Evolutionary conservation across 1,140 invertebrate genomes (phyloP), one percentile per base, ranked within the genome.

Genomic region (Drosophila parvula): DNA sequence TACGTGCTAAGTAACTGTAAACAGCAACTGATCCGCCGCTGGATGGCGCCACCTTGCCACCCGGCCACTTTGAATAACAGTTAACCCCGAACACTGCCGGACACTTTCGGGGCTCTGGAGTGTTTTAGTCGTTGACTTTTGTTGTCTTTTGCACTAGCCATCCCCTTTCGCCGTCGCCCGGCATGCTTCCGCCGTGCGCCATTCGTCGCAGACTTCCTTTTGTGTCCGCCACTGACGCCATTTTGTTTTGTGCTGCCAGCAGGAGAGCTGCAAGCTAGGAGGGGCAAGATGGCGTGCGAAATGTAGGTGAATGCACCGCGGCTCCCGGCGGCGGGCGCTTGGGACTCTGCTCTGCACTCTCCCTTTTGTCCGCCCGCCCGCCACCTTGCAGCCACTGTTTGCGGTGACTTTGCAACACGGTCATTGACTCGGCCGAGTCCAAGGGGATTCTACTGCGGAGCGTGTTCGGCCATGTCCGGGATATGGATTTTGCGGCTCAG

Each of bases 281-380:
- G 56, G 64, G 70, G 56, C 61, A 74, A 83, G 88, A 83, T 78
- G 76, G 74, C 67, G 76, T 78, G 76, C 76, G 58, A 78, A 78
- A 78, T 89, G 76, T 88, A 83, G 83, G 83, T 88, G 83, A 89
- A 89, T 88, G 83, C 80, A 89, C 83, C 83, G 74, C 79, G 47
- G 34, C 18, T 50, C 47, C n/a, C 14, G 47, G 47, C 48, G 7
- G 9, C 10, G 9, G 28, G n/a, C 47, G 6, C 48, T 18, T 5
- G 5, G 43, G 68, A 38, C 61, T 43, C 60, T 73, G 65, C 36
- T 32, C 43, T 36, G 44, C 51, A 34, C 32, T 59, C 63, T 60
- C 71, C 58, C 69, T 62, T 75, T 50, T 62, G 58, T 50, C 53
- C 65, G 51, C n/a, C 51, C 18, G 58, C n/a, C 51, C 18, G 16